phyloP scores from a whole-genome alignment of 2,888 invertebrate species.

The Serripes groenlandicus region DNA sequence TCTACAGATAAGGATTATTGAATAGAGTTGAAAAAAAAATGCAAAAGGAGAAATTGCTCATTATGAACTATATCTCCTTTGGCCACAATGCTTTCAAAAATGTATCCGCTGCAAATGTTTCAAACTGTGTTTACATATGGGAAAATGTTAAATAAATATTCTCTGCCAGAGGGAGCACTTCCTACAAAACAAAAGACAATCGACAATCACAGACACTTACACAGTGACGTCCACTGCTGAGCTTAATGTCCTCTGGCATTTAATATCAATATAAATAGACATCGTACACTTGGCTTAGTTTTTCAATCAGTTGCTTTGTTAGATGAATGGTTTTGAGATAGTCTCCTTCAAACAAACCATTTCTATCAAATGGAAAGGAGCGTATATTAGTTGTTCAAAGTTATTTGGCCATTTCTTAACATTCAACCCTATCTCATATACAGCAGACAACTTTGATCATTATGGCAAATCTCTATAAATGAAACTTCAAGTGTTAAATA shows the following conservation, averaged over 20 bases:
- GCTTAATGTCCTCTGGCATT: slow-evolving; percentile 16
- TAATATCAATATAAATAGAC: slow-evolving; percentile 24
- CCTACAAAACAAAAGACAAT: slow-evolving; percentile 1
- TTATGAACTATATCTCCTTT: neutral
- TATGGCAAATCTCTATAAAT: too few relatives aligned
- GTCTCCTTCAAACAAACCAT: too few relatives aligned
- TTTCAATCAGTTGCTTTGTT: slow-evolving; percentile 13
- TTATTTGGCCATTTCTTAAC: too few relatives aligned
- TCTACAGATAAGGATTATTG: too few relatives aligned
- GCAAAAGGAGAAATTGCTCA: neutral
- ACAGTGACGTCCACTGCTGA: neutral
- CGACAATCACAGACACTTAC: slow-evolving; percentile 5
- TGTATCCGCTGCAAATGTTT: neutral
- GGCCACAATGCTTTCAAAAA: neutral
- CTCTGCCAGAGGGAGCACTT: neutral
- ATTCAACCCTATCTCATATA: too few relatives aligned
- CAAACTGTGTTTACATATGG: too few relatives aligned
- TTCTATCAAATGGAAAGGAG: too few relatives aligned
- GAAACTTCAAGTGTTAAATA: too few relatives aligned
- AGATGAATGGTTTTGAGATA: neutral
- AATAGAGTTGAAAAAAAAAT: too few relatives aligned
- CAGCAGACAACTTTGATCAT: too few relatives aligned
- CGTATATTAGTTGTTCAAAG: too few relatives aligned
- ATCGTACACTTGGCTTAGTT: slow-evolving; percentile 15
- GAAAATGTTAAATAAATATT: neutral